Evolutionary conservation across 2,113 vertebrate genomes (phyloP).

Genomic region (Platycercus adscitus): DNA sequence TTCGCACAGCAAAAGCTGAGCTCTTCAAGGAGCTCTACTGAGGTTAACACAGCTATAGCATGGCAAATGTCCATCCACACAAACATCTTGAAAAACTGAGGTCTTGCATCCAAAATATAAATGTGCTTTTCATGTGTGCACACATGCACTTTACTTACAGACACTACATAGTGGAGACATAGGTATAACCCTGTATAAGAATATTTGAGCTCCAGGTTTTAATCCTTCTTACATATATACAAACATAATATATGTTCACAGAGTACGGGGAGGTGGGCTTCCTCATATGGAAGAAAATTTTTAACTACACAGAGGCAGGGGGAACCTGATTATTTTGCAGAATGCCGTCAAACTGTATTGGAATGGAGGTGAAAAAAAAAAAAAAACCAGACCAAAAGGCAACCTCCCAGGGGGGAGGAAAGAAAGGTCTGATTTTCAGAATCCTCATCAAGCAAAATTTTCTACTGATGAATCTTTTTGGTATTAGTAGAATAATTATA

Average conservation of each 20-base stretch:
- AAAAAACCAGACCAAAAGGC: not conserved
- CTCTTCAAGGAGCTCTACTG: not conserved
- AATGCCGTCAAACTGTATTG: not conserved
- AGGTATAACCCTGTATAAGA: not conserved
- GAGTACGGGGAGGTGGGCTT: not conserved
- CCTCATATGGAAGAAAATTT: not conserved
- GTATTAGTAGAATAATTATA: not conserved
- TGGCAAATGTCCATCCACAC: not conserved
- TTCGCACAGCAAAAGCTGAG: not conserved
- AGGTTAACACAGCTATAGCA: not conserved
- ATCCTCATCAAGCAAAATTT: not conserved
- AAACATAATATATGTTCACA: not conserved
- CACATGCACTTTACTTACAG: not conserved
- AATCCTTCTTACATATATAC: not conserved
- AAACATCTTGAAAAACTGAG: not conserved
- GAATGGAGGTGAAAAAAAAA: not conserved
- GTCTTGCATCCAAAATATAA: not conserved
- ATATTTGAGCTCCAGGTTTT: not conserved
- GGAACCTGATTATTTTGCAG: not conserved
- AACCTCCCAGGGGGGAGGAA: rapidly evolving
- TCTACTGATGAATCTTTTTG: not conserved
- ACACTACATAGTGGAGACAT: not conserved
- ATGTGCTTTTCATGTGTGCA: not conserved
- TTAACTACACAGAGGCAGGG: not conserved
- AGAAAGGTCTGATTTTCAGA: not conserved